Conservation (phyloP, 1,140 invertebrate species). For the Drosophila obscura region DNA sequence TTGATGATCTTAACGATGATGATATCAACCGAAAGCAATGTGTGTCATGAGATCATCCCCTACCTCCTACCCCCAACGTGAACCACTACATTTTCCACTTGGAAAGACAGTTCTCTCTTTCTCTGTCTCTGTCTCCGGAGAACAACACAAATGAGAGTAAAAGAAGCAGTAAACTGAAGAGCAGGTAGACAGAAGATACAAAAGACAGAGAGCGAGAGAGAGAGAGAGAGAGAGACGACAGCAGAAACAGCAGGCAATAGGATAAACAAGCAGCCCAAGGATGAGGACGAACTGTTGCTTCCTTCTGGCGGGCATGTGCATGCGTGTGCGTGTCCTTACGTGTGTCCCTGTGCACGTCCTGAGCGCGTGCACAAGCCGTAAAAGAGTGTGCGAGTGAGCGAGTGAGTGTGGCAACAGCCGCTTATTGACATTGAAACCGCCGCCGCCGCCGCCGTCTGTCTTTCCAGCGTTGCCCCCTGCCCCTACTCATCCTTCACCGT, state of each 20-base stretch:
- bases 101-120: no score
- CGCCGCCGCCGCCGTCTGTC: slow-evolving; percentile 28
- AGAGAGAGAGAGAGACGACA: slow-evolving; percentile 27
- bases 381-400: slow-evolving; percentile 18
- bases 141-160: not conserved
- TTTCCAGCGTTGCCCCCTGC: not conserved
- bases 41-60: no score
- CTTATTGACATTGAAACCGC: slow-evolving; percentile 61
- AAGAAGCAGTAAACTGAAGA: slow-evolving; percentile 6
- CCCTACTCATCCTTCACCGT: not conserved
- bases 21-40: no score
- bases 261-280: slow-evolving; percentile 46
- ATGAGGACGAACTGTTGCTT: slow-evolving; percentile 53
- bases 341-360: slow-evolving; percentile 60
- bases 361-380: slow-evolving; percentile 62
- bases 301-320: slow-evolving; percentile 7
- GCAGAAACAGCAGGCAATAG: slow-evolving; percentile 1
- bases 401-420: slow-evolving; percentile 53
- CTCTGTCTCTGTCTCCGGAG: no score
- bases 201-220: slow-evolving; percentile 1
- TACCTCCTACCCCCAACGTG: not conserved
- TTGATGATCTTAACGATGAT: no score
- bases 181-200: slow-evolving; percentile 11
- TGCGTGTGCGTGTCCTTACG: slow-evolving; percentile 16
- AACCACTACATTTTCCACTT: not conserved